These are phyloP conservation scores for Propithecus perrieri DNA, from an alignment of 2,797 vertebrate species.

Conservation along the genomic window DNA sequence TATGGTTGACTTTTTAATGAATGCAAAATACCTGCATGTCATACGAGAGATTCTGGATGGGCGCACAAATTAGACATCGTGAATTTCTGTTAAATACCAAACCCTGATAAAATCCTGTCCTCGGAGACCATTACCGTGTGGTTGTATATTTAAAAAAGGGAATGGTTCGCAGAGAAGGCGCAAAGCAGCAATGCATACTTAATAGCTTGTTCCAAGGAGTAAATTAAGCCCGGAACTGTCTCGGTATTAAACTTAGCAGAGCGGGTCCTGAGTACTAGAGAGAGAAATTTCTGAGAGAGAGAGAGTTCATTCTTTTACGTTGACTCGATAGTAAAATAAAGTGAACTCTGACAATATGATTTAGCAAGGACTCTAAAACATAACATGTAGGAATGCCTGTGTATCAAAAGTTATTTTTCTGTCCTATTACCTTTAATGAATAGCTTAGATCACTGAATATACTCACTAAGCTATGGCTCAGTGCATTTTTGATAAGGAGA, in stretches of 20 bases:
- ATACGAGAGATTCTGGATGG: slow-evolving; percentile 64
- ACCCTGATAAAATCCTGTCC: slow-evolving; percentile 64
- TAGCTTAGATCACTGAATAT: slow-evolving; percentile 80
- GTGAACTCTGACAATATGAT: slow-evolving; percentile 84
- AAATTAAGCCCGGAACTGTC: slow-evolving; percentile 81
- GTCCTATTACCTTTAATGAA: slow-evolving; percentile 87
- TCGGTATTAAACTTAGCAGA: slow-evolving; percentile 79
- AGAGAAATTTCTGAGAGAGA: slow-evolving; percentile 77
- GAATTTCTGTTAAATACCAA: slow-evolving; percentile 76
- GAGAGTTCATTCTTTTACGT: slow-evolving; percentile 79
- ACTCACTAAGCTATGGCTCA: slow-evolving; percentile 77
- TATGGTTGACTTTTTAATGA: slow-evolving; percentile 68
- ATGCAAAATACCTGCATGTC: slow-evolving; percentile 45
- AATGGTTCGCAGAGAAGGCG: slow-evolving; percentile 73
- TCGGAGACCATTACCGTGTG: slow-evolving; percentile 66
- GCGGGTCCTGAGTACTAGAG: slow-evolving; percentile 73
- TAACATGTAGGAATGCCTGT: slow-evolving; percentile 77
- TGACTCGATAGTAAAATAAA: slow-evolving; percentile 81
- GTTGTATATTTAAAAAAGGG: slow-evolving; percentile 74
- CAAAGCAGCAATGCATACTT: slow-evolving; percentile 66
- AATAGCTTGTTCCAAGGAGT: slow-evolving; percentile 80
- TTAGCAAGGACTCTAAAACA: slow-evolving; percentile 83
- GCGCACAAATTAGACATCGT: slow-evolving; percentile 60
- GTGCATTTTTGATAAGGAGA: slow-evolving; percentile 79
- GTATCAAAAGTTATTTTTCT: slow-evolving; percentile 84